These are phyloP conservation scores for Drosophila demipolita DNA, from an alignment of 2,888 invertebrate genomes.

Conservation along the genomic window DNA sequence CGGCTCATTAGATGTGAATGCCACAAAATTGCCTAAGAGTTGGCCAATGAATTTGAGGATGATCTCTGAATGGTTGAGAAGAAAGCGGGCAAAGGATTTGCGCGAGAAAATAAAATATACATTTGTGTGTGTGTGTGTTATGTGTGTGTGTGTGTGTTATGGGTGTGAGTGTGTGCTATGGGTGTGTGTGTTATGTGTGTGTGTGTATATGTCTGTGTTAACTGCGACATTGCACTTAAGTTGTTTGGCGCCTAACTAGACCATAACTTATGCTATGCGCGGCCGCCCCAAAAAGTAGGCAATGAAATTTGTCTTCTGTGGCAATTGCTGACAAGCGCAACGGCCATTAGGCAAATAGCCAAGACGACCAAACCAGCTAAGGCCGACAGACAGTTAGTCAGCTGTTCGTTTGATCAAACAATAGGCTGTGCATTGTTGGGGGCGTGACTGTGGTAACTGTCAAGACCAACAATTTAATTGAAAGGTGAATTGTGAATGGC, in stretches of 20 bases:
- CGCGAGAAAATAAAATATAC: slow-evolving; percentile 20
- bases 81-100: slow-evolving; percentile 16
- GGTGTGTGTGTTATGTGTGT: slow-evolving; percentile 1
- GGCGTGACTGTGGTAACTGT: slow-evolving; percentile 9
- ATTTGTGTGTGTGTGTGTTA: background rate
- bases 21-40: slow-evolving; percentile 7
- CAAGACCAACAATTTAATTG: slow-evolving; percentile 41
- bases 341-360: slow-evolving; percentile 54
- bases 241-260: slow-evolving; percentile 33
- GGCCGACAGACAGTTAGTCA: slow-evolving; percentile 3
- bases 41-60: background rate
- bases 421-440: slow-evolving; percentile 4
- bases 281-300: slow-evolving; percentile 48
- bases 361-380: slow-evolving; percentile 5
- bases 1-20: slow-evolving; percentile 46
- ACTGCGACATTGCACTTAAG: slow-evolving; percentile 40
- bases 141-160: background rate
- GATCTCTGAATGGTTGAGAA: slow-evolving; percentile 5
- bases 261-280: slow-evolving; percentile 29
- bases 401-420: slow-evolving; percentile 10
- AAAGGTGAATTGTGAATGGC: slow-evolving; percentile 43
- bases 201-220: slow-evolving; percentile 14
- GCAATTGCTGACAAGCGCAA: slow-evolving; percentile 50
- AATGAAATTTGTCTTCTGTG: slow-evolving; percentile 66
- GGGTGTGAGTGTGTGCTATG: background rate